These are phyloP conservation scores for Scaptodrosophila lebanonensis DNA, from an alignment of 1,140 invertebrate species.

Conservation along the genomic window DNA sequence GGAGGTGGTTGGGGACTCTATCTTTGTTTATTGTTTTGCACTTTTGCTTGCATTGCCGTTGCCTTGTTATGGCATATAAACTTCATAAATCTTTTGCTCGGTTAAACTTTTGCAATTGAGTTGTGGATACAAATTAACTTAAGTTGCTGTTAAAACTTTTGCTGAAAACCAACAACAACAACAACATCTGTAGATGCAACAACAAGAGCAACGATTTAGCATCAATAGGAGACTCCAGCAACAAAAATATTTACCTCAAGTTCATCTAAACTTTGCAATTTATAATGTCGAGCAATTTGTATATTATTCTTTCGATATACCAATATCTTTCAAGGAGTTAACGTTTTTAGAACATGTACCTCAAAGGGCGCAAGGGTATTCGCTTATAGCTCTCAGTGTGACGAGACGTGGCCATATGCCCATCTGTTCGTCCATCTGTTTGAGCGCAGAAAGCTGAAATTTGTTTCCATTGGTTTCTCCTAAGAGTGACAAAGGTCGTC, in stretches of 20 bases:
- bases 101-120: slow-evolving; percentile 74
- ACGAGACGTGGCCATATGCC: too few relatives aligned
- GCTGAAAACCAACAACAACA: slow-evolving; percentile 52
- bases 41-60: slow-evolving; percentile 14
- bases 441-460: too few relatives aligned
- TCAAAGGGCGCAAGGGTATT: too few relatives aligned
- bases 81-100: slow-evolving; percentile 72
- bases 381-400: too few relatives aligned
- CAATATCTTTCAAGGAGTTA: too few relatives aligned
- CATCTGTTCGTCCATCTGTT: too few relatives aligned
- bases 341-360: too few relatives aligned
- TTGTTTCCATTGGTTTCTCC: too few relatives aligned
- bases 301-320: too few relatives aligned
- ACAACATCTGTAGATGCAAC: slow-evolving; percentile 18
- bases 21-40: slow-evolving; percentile 56
- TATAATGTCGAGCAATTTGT: background rate
- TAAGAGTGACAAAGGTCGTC: too few relatives aligned
- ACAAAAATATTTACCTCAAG: slow-evolving; percentile 62
- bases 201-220: slow-evolving; percentile 12
- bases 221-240: slow-evolving; percentile 36
- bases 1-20: slow-evolving; percentile 15
- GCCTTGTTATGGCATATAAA: slow-evolving; percentile 70
- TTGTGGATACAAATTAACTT: slow-evolving; percentile 73
- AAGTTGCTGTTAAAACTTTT: slow-evolving; percentile 61
- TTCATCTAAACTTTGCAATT: slow-evolving; percentile 44